These are phyloP conservation scores for Lordiphosa stackelbergi DNA, from an alignment of 1,140 invertebrate species.

Conservation along the genomic window DNA sequence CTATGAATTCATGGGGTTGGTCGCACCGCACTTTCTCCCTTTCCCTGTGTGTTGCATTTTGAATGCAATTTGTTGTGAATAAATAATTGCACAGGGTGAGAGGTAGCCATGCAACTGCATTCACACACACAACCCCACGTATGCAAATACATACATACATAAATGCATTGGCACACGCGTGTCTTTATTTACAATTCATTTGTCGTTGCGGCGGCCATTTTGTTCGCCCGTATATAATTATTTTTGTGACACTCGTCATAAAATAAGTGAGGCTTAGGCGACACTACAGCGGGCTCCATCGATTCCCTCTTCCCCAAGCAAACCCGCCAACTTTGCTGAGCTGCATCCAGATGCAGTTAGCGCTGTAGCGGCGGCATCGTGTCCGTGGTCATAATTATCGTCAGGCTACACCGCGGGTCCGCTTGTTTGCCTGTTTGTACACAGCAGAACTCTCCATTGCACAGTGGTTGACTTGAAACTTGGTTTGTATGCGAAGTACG, in stretches of 20 bases:
- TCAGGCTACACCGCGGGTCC: not conserved
- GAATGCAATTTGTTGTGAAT: slow-evolving; percentile 32
- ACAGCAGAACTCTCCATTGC: slow-evolving; percentile 1
- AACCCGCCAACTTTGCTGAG: not conserved
- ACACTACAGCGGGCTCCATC: no score
- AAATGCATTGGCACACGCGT: not conserved
- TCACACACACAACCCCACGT: slow-evolving; percentile 1
- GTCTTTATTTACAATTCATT: slow-evolving; percentile 11
- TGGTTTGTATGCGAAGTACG: no score
- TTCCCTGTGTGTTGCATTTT: slow-evolving; percentile 5
- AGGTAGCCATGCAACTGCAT: slow-evolving; percentile 6
- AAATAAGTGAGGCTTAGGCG: no score
- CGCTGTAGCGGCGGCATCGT: slow-evolving; percentile 3
- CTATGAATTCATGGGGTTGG: slow-evolving; percentile 2
- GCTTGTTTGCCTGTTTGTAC: not conserved
- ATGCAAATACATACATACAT: slow-evolving; percentile 3
- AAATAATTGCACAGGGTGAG: slow-evolving; percentile 18
- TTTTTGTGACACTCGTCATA: no score
- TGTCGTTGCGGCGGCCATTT: slow-evolving; percentile 9
- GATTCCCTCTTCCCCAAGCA: not conserved
- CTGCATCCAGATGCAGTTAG: not conserved
- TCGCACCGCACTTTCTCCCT: slow-evolving; percentile 6
- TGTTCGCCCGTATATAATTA: slow-evolving; percentile 1
- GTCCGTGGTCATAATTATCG: slow-evolving; percentile 8
- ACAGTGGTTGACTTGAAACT: no score